These are phyloP conservation scores for Chaetodon auriga DNA, from an alignment of 2,113 vertebrate species.

Conservation along the genomic window DNA sequence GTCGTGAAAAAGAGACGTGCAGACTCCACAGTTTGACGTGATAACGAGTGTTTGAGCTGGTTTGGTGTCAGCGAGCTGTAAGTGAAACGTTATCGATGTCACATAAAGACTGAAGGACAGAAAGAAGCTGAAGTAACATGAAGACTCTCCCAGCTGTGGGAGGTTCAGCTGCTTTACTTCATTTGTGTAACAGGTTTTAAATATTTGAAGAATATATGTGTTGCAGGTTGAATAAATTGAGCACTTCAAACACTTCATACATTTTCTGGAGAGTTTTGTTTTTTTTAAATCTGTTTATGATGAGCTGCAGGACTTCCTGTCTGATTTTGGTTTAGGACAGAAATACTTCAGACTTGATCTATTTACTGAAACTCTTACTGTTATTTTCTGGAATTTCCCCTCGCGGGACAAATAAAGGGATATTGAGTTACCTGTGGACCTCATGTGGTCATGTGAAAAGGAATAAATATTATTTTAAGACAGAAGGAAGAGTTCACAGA, in stretches of 20 bases:
- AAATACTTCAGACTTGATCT: neutral
- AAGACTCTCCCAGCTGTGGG: slow-evolving; percentile 7
- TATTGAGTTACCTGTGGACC: no score
- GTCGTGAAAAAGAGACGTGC: neutral
- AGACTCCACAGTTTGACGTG: neutral
- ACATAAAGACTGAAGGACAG: neutral
- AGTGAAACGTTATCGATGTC: neutral
- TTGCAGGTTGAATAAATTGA: slow-evolving; percentile 71
- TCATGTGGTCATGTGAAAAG: no score
- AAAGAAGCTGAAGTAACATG: neutral
- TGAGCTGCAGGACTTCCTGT: neutral
- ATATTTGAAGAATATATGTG: slow-evolving; percentile 38
- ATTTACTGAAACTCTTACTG: no score
- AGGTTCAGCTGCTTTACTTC: slow-evolving; percentile 29
- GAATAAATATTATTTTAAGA: no score
- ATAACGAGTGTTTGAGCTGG: slow-evolving; percentile 16
- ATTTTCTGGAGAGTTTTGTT: neutral
- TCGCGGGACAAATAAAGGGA: no score
- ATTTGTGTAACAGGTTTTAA: slow-evolving; percentile 45
- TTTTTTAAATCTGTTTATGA: no score
- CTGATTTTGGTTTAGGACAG: neutral
- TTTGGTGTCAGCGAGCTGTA: slow-evolving; percentile 14
- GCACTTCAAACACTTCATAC: slow-evolving; percentile 30
- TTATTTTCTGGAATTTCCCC: no score
- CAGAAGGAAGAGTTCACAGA: no score